phyloP scores from a whole-genome alignment of 2,888 invertebrate genomes.

The Resseliella maxima region DNA sequence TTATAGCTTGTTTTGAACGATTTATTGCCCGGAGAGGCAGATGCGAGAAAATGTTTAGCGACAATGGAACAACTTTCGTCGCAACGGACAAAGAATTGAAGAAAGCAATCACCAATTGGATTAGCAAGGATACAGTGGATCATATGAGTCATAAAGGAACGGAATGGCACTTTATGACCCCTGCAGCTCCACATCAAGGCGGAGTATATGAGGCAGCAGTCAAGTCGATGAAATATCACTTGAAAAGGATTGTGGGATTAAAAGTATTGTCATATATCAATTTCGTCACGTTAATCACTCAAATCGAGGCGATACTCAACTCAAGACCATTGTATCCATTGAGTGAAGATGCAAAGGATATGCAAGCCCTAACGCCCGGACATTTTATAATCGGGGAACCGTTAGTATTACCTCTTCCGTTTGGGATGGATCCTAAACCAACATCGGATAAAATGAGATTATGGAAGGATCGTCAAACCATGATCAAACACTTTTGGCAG shows the following conservation, averaged over 20 bases:
- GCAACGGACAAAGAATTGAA: conserved; percentile 60
- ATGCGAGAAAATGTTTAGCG: conserved; percentile 60
- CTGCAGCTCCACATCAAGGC: conserved; percentile 62
- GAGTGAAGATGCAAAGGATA: conserved; percentile 17
- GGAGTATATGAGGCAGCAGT: conserved; percentile 63
- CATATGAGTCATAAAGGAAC: conserved; percentile 61
- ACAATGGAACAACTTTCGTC: conserved; percentile 62
- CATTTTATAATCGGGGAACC: conserved; percentile 46
- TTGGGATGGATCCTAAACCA: background rate
- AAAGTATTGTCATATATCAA: background rate
- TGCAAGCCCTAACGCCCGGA: background rate
- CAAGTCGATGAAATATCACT: conserved; percentile 20
- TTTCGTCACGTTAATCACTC: background rate
- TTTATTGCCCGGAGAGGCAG: conserved; percentile 61
- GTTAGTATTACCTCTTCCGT: background rate
- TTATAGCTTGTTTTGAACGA: conserved; percentile 61
- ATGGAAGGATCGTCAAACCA: background rate
- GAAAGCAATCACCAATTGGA: background rate
- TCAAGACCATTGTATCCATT: background rate
- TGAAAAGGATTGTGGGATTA: background rate
- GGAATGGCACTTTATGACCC: conserved; percentile 63
- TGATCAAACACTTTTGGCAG: background rate
- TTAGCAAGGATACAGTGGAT: no score
- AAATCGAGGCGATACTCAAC: conserved; percentile 18
- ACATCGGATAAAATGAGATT: background rate